Percentiles rank a stretch among this genome's conserved stretches.
These are phyloP conservation scores for Burhinus bistriatus DNA, from an alignment of 2,113 vertebrate species.

Conservation along the genomic window DNA sequence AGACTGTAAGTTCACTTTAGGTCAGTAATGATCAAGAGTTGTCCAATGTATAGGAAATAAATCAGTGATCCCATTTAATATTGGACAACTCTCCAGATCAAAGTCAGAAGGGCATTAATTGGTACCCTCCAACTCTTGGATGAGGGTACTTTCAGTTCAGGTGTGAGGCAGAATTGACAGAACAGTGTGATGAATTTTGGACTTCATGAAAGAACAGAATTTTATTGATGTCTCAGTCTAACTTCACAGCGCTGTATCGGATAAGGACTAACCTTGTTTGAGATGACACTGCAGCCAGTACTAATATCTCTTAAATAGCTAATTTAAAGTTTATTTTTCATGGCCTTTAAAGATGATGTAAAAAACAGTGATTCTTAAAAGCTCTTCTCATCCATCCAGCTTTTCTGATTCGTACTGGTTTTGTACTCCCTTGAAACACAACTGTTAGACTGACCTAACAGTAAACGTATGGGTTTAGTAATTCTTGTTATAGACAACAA, in stretches of 20 bases:
- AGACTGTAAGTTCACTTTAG: slow-evolving; percentile 28
- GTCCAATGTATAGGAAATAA: not conserved
- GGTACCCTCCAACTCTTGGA: not conserved
- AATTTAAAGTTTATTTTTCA: not conserved
- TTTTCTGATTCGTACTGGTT: not conserved
- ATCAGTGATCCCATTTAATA: not conserved
- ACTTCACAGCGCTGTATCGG: not conserved
- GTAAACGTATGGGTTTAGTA: not conserved
- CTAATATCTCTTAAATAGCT: not conserved
- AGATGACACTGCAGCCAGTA: slow-evolving; percentile 17
- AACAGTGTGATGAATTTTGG: not conserved
- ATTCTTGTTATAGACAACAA: not conserved
- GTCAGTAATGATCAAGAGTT: slow-evolving; percentile 43
- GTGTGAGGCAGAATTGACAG: not conserved
- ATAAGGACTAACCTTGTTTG: slow-evolving; percentile 6
- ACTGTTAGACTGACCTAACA: not conserved
- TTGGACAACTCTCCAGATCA: not conserved
- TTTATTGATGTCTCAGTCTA: not conserved
- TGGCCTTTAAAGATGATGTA: not conserved
- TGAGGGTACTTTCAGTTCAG: not conserved
- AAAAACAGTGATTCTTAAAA: not conserved
- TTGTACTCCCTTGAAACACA: not conserved
- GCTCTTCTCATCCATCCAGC: not conserved
- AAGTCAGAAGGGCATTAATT: slow-evolving; percentile 55
- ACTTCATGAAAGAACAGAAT: not conserved